These are phyloP conservation scores for Willisornis vidua DNA, from an alignment of 2,113 vertebrate genomes.

Conservation along the genomic window DNA sequence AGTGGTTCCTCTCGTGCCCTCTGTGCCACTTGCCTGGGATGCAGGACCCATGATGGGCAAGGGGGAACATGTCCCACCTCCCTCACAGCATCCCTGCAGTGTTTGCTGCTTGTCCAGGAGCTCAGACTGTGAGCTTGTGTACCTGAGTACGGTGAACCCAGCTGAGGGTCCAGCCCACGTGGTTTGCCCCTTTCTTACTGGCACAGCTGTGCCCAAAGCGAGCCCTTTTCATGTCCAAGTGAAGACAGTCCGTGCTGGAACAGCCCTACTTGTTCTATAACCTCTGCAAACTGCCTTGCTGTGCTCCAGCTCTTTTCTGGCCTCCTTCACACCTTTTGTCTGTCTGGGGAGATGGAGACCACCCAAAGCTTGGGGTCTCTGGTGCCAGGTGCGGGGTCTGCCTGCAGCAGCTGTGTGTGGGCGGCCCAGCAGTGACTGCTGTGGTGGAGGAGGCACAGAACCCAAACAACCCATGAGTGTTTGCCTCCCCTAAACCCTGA, in stretches of 20 bases:
- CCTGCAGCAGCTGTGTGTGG: background rate
- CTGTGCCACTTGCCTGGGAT: accelerated
- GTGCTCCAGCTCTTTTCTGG: background rate
- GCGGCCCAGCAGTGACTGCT: background rate
- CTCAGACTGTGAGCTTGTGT: background rate
- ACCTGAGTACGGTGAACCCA: background rate
- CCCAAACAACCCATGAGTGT: background rate
- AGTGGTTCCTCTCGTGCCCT: background rate
- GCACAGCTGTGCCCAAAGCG: background rate
- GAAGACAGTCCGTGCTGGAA: background rate
- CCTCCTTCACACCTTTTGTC: background rate
- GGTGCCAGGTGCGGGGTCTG: background rate
- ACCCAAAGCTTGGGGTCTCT: background rate
- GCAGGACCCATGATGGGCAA: background rate
- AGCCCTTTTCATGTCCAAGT: background rate
- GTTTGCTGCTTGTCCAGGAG: background rate
- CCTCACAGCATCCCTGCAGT: background rate
- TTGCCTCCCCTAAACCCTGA: no score
- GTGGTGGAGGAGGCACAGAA: background rate
- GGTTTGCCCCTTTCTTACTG: background rate
- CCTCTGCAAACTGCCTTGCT: background rate
- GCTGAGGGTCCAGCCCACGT: background rate
- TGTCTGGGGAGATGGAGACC: background rate
- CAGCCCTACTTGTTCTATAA: background rate
- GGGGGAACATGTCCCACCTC: background rate